Base-by-base conservation (phyloP, 2,113 vertebrate species). In the Agapornis roseicollis region DNA sequence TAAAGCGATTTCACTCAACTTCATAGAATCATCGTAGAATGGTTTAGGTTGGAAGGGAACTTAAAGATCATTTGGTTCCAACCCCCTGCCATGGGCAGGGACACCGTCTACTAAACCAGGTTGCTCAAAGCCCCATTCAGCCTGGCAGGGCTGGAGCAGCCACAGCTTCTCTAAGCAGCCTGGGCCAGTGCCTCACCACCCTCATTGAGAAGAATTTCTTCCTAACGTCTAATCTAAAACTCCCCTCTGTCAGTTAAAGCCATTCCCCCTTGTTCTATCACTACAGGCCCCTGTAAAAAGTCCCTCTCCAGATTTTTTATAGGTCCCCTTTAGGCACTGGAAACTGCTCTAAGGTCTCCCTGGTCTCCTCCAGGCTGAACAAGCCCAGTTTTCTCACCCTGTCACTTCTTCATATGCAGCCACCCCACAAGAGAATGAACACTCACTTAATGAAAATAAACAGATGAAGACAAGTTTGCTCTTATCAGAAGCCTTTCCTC, bases 401-500 rank as follows among this genome's bases (percentile, higher is more conserved):
- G 13, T 58, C 68, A 86, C 77, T 74, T 88, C 70, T 88, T 90
- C 17, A 96, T 95, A 42, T 70, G 23, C 95, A 98, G 97, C 97
- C 97, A 92, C 55, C 97, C 73, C 98, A 98, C 81, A 97, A 90
- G 88, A 96, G 19, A 82, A 98, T 98, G 96, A 91, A 91, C 27
- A 95, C 88, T n/a, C 69, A 52, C 28, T 29, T 92, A 65, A 55
- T 76, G 23, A 92, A 76, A 87, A 74, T 72, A 95, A 80, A 65
- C 85, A 83, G 90, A 63, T 37, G 96, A 96, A 91, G 94, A 95
- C 13, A 94, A 95, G 23, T 69, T 97, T 49, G 55, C 97, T 92
- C 96, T 99, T 22, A 97, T 98, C 98, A 73, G 94, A 98, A 84
- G 99, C 98, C 12, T 98, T 98, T 81, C 98, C 99, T 4, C 27